phyloP scores from a whole-genome alignment of 2,888 invertebrate genomes.

The Acleris cristana region DNA sequence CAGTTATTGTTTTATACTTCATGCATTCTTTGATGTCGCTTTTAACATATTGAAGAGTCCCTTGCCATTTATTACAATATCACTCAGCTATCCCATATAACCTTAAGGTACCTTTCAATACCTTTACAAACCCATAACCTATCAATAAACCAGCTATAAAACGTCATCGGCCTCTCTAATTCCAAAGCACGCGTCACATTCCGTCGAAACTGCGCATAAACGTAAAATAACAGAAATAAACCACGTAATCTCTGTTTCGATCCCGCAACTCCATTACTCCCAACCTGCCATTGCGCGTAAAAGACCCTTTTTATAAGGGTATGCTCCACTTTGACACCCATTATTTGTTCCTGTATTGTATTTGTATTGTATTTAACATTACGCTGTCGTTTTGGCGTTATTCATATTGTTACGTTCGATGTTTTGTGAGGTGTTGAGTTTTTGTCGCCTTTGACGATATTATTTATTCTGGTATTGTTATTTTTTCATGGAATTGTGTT shows the following conservation, averaged over 20 bases:
- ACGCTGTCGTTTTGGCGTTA: not conserved
- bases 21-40: no score
- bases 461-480: not conserved
- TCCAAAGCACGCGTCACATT: not conserved
- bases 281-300: conserved; percentile 16
- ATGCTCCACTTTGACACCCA: conserved; percentile 13
- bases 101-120: no score
- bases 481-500: not conserved
- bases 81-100: no score
- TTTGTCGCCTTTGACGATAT: not conserved
- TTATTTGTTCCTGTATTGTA: conserved; percentile 14
- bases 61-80: no score
- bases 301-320: conserved; percentile 14
- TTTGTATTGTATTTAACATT: conserved; percentile 3
- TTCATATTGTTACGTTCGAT: not conserved
- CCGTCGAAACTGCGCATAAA: not conserved
- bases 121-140: no score
- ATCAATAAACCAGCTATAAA: not conserved
- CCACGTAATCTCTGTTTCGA: conserved; percentile 6
- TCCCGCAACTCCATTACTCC: conserved; percentile 18
- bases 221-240: conserved; percentile 8
- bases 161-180: not conserved
- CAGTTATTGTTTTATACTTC: no score
- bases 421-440: no score
- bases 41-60: no score